Evolutionary conservation across 1,140 invertebrate genomes (phyloP).

Genomic region (Leptinotarsa undecemlineata): DNA sequence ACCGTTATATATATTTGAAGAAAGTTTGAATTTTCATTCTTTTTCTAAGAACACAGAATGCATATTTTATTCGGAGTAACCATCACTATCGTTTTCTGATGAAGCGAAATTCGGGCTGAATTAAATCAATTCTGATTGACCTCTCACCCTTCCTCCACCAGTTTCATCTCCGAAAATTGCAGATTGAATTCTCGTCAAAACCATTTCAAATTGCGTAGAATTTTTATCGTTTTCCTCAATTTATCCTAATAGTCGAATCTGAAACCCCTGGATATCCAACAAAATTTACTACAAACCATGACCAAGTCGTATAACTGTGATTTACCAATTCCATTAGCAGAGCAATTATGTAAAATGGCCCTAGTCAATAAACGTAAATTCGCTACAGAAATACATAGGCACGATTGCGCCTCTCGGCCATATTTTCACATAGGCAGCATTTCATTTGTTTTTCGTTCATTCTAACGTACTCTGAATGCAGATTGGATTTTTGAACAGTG

Average conservation of each 20-base stretch:
- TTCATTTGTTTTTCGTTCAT: slow-evolving; percentile 12
- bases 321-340: slow-evolving; percentile 42
- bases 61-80: too few relatives aligned
- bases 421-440: slow-evolving; percentile 7
- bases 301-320: slow-evolving; percentile 20
- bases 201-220: too few relatives aligned
- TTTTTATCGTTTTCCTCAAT: not conserved
- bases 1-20: too few relatives aligned
- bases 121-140: too few relatives aligned
- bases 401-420: not conserved
- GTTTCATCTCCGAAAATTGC: too few relatives aligned
- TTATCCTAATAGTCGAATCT: not conserved
- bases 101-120: too few relatives aligned
- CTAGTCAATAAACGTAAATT: slow-evolving; percentile 41
- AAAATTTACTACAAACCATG: not conserved
- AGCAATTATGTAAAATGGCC: slow-evolving; percentile 42
- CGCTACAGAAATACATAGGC: slow-evolving; percentile 18
- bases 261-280: not conserved
- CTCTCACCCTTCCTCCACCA: too few relatives aligned
- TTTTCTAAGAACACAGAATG: too few relatives aligned
- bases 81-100: too few relatives aligned
- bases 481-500: not conserved
- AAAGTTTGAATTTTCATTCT: too few relatives aligned
- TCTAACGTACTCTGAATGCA: slow-evolving; percentile 2
- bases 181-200: too few relatives aligned